Evolutionary conservation across 1,140 invertebrate species (phyloP).

Genomic region (Drosophila nasuta): DNA sequence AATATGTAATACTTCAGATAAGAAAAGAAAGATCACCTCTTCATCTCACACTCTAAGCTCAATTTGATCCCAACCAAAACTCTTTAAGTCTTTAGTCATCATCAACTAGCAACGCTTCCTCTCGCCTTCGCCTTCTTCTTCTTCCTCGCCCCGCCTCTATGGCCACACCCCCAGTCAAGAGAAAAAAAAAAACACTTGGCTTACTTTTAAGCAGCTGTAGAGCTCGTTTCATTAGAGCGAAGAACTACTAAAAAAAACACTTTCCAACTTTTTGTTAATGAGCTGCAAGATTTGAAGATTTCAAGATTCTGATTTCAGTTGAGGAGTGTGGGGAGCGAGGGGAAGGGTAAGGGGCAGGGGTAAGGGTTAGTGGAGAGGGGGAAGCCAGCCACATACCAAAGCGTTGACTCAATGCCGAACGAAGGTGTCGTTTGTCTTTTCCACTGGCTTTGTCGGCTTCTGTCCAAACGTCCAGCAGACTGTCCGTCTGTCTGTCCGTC

Average conservation of each 20-base stretch:
- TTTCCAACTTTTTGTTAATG: slow-evolving; percentile 65
- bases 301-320: slow-evolving; percentile 46
- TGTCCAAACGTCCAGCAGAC: neutral
- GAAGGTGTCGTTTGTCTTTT: slow-evolving; percentile 79
- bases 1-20: no score
- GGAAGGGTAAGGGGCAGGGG: neutral
- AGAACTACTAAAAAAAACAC: slow-evolving; percentile 43
- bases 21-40: no score
- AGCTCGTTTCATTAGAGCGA: slow-evolving; percentile 29
- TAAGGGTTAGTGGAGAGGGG: neutral
- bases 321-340: neutral
- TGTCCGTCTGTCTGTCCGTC: neutral
- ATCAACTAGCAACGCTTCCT: no score
- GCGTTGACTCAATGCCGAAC: slow-evolving; percentile 74
- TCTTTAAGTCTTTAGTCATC: no score
- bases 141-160: neutral
- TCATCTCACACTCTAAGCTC: no score
- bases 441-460: slow-evolving; percentile 74
- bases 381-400: slow-evolving; percentile 65
- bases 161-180: no score
- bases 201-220: slow-evolving; percentile 11
- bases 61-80: no score
- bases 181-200: neutral
- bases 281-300: slow-evolving; percentile 43
- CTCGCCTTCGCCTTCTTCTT: no score